A percentile compares a stretch with the other conserved stretches of the same genome.
phyloP scores from a whole-genome alignment of 2,797 vertebrate genomes.

The Sphenodon punctatus region DNA sequence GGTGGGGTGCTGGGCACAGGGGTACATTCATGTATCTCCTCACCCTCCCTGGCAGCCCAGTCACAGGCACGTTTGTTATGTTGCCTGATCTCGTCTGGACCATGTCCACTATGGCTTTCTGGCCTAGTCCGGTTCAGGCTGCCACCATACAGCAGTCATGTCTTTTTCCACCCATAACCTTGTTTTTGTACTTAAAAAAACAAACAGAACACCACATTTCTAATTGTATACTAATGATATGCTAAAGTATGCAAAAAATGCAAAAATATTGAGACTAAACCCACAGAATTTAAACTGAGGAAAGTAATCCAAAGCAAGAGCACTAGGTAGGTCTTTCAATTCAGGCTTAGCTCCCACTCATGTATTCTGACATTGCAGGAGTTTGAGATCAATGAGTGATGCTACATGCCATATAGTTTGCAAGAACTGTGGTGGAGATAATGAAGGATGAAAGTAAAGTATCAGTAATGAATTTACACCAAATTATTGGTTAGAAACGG shows the following conservation, averaged over 20 bases:
- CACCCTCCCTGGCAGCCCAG: too few species aligned
- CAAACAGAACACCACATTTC: too few species aligned
- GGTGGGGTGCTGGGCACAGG: too few species aligned
- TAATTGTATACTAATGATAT: too few species aligned
- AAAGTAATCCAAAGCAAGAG: conserved; percentile 45
- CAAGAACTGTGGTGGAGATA: conserved; percentile 16
- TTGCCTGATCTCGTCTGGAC: too few species aligned
- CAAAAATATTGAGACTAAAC: not conserved
- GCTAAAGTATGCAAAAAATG: rapidly evolving
- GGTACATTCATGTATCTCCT: too few species aligned
- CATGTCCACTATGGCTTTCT: too few species aligned
- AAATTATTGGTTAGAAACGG: conserved; percentile 39
- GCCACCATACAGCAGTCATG: too few species aligned
- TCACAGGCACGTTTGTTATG: too few species aligned
- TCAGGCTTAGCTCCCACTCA: conserved; percentile 26
- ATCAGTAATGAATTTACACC: conserved; percentile 13
- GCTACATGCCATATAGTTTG: not conserved
- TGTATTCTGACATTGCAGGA: conserved; percentile 30
- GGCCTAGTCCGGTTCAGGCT: too few species aligned
- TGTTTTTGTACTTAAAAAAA: too few species aligned
- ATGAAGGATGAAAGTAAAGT: conserved; percentile 8
- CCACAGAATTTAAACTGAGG: conserved; percentile 20
- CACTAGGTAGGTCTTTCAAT: conserved; percentile 36
- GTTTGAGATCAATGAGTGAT: conserved; percentile 9
- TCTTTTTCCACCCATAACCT: too few species aligned